A percentile compares a stretch with the other conserved stretches of the same genome.
These are phyloP conservation scores for Alaudala cheleensis DNA, from an alignment of 2,113 vertebrate species.

Conservation along the genomic window DNA sequence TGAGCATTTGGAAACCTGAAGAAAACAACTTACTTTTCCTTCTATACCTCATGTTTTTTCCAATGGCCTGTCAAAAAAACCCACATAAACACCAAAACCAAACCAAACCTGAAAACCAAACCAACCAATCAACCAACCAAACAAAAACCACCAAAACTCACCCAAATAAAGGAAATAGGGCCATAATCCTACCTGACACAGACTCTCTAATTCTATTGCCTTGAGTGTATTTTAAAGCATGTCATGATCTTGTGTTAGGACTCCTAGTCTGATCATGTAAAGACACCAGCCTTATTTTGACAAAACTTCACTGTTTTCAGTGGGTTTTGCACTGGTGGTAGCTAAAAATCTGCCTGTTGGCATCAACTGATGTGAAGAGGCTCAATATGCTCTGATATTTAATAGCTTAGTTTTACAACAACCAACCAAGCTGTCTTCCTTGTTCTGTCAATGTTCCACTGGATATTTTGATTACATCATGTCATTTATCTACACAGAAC, in stretches of 20 bases:
- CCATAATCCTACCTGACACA: not conserved
- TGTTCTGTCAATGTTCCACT: not conserved
- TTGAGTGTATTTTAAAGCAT: not conserved
- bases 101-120: not conserved
- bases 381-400: not conserved
- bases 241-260: not conserved
- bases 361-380: not conserved
- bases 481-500: not conserved
- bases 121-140: not conserved
- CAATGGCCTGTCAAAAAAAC: not conserved
- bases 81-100: not conserved
- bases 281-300: not conserved
- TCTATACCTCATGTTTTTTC: not conserved
- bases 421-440: not conserved
- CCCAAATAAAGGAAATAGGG: not conserved
- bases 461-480: not conserved
- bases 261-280: not conserved
- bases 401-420: not conserved
- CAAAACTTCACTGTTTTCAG: not conserved
- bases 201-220: not conserved
- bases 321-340: not conserved
- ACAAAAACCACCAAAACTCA: not conserved
- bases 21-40: not conserved
- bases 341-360: not conserved
- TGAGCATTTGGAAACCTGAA: not conserved